Evolutionary conservation across 1,140 invertebrate species (phyloP), one percentile per base, ranked within the genome.

Genomic region (Heliconius melpomene): DNA sequence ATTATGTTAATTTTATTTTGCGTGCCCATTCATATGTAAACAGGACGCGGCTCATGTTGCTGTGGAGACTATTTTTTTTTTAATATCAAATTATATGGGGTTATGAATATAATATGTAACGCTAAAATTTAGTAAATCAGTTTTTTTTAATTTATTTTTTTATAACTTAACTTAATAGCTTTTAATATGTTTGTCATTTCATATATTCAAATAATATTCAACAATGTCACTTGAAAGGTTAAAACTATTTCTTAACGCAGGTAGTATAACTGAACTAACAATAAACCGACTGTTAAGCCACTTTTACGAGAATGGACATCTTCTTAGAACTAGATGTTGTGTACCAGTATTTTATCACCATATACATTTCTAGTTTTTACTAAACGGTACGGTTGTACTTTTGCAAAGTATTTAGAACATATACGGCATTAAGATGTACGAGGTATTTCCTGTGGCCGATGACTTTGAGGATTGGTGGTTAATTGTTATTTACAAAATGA

Each of bases 351-450:
- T 72, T 72, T 72, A 72, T 72, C 29, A 72, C 71, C 71, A 40
- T 40, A 36, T 40, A n/a, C 9, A n/a, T 72, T 36, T 72, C 71
- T 72, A 72, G 71, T 72, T 72, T 72, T 72, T 72, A 40, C 26
- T 66, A 26, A 29, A 16, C 11, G 5, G 71, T 40, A 36, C 32
- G 32, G 32, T 72, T 40, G 71, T 38, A 36, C 32, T 38, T 72
- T 72, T 72, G 16, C 32, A 72, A 38, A 72, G 71, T 72, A 72
- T 72, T 36, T 38, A 72, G 36, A 38, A 13, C 71, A 72, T 72
- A 38, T 40, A 72, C 71, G 71, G 71, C 36, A 38, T 38, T 20
- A 72, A 72, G 71, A 36, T 72, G 36, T 20, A 72, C 71, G 9
- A 72, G 36, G 29, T n/a, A 72, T 72, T 72, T 72, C 71, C 71